These are phyloP conservation scores for Meloidogyne exigua DNA, from an alignment of 1,140 invertebrate species.

Conservation along the genomic window DNA sequence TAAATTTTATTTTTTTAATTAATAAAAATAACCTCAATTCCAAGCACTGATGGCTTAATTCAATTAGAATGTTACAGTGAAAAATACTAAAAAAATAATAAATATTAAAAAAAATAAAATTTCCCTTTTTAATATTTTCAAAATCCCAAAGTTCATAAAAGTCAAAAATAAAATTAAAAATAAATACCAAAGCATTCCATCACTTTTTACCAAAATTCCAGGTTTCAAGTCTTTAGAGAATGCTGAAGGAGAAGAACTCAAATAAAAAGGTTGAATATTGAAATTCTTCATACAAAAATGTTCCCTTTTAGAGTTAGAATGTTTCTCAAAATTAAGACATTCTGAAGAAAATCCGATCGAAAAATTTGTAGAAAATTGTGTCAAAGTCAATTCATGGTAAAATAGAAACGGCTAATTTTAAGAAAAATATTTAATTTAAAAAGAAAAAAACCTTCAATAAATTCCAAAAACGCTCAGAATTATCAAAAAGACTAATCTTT, in stretches of 20 bases:
- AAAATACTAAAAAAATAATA: constrained; percentile 33
- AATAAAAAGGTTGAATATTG: constrained; percentile 33
- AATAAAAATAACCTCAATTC: constrained; percentile 9
- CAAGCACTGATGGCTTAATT: background rate
- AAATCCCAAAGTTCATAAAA: background rate
- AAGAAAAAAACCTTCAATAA: background rate
- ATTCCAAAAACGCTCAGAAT: constrained; percentile 34
- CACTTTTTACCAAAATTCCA: constrained; percentile 10
- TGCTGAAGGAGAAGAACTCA: background rate
- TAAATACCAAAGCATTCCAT: constrained; percentile 10
- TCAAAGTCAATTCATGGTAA: background rate
- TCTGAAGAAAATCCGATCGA: constrained; percentile 20
- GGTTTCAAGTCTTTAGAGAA: background rate
- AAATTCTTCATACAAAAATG: constrained; percentile 27
- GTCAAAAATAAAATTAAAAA: background rate
- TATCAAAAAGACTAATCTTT: constrained; percentile 27
- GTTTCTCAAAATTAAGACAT: constrained; percentile 8
- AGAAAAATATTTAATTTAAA: background rate
- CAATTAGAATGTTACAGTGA: constrained; percentile 27
- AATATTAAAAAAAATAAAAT: constrained; percentile 1
- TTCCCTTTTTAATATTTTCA: background rate
- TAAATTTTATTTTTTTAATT: background rate
- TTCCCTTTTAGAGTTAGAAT: background rate
- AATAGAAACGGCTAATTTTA: background rate
- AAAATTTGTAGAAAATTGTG: constrained; percentile 29